phyloP scores from a whole-genome alignment of 2,797 vertebrate species.

The Selene dorsalis region DNA sequence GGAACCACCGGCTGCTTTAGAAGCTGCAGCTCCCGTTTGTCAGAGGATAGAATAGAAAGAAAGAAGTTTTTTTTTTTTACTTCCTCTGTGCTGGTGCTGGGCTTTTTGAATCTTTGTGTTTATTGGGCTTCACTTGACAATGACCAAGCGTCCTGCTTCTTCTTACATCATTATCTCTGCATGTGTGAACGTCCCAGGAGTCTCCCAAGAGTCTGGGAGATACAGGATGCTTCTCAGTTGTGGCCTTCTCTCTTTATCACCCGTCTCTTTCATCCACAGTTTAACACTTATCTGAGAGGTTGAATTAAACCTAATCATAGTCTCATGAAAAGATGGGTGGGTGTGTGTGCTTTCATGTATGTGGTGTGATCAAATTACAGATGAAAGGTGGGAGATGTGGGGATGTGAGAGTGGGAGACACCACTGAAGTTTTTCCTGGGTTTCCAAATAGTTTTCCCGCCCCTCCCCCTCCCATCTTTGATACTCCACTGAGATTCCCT shows the following conservation, averaged over 20 bases:
- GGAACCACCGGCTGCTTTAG: background rate
- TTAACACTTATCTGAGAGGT: constrained; percentile 27
- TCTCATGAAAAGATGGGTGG: constrained; percentile 35
- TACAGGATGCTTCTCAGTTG: constrained; percentile 5
- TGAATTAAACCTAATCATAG: constrained; percentile 37
- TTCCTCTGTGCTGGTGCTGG: background rate
- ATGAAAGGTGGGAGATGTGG: constrained; percentile 53
- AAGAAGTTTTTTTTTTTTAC: background rate
- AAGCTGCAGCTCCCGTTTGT: constrained; percentile 20
- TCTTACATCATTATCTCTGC: constrained; percentile 52
- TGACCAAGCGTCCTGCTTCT: constrained; percentile 25
- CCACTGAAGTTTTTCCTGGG: constrained; percentile 25
- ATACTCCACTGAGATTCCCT: constrained; percentile 31
- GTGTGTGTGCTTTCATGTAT: constrained; percentile 31
- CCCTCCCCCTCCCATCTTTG: constrained; percentile 28
- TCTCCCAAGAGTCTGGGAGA: constrained; percentile 17
- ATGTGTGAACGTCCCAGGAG: constrained; percentile 38
- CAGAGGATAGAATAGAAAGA: constrained; percentile 5
- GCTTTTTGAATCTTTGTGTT: constrained; percentile 23
- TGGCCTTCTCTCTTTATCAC: constrained; percentile 22
- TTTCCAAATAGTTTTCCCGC: constrained; percentile 27
- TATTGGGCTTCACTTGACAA: constrained; percentile 36
- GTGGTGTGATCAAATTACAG: constrained; percentile 33
- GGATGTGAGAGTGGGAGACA: constrained; percentile 5
- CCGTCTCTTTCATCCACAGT: constrained; percentile 35